A percentile compares a stretch with the other conserved stretches of the same genome.
phyloP scores from a whole-genome alignment of 2,888 invertebrate genomes.

The Metalampra italica region DNA sequence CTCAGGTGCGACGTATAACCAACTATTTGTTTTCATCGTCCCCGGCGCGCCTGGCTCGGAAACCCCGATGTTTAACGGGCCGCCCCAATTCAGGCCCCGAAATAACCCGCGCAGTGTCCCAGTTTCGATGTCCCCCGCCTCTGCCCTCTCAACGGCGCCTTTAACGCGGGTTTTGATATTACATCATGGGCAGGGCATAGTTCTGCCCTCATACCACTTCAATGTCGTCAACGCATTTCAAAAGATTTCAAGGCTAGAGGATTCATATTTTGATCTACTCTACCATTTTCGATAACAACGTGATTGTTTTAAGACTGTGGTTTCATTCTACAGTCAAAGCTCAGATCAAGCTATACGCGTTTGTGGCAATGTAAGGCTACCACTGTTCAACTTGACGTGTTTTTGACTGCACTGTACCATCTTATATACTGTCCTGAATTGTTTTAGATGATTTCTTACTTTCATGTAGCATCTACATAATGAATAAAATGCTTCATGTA shows the following conservation, averaged over 20 bases:
- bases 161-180: slow-evolving; percentile 5
- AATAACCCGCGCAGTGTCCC: slow-evolving; percentile 65
- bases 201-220: neutral
- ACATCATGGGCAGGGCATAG: slow-evolving; percentile 16
- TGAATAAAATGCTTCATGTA: no score
- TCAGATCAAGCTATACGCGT: no score
- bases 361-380: no score
- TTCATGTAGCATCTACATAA: no score
- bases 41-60: slow-evolving; percentile 43
- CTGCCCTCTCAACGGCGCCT: slow-evolving; percentile 15
- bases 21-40: slow-evolving; percentile 58
- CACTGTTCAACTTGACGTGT: no score
- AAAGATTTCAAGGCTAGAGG: neutral
- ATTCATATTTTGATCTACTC: no score
- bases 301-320: no score
- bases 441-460: no score
- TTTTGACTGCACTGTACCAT: no score
- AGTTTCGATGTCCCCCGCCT: slow-evolving; percentile 49
- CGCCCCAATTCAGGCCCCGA: slow-evolving; percentile 67
- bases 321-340: no score
- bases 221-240: slow-evolving; percentile 3
- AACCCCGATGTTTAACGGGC: slow-evolving; percentile 67
- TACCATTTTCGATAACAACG: no score
- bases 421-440: no score
- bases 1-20: slow-evolving; percentile 47